Evolutionary conservation across 2,113 vertebrate genomes (phyloP).

Genomic region (Mustela nigripes): DNA sequence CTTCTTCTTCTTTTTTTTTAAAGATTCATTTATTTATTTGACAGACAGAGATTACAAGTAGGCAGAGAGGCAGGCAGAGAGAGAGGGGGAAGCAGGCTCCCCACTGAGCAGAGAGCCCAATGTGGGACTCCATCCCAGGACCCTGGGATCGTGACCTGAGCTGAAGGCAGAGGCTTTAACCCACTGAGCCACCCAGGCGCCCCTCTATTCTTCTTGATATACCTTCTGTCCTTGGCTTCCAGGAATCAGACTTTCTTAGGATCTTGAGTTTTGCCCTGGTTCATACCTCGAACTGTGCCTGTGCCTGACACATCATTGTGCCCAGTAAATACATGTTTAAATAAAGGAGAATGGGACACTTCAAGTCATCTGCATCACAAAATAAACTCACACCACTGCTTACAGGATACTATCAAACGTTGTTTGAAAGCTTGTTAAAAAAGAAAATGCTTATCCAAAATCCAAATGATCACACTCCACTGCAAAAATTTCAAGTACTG

Average conservation of each 20-base stretch:
- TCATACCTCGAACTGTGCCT: neutral
- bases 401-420: neutral
- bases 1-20: neutral
- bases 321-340: neutral
- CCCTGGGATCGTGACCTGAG: too few relatives aligned
- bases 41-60: too few relatives aligned
- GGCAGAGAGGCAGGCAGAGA: too few relatives aligned
- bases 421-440: neutral
- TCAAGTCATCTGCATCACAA: neutral
- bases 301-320: neutral
- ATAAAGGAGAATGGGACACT: neutral
- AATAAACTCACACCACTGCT: neutral
- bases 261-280: neutral
- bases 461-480: neutral
- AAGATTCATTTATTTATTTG: too few relatives aligned
- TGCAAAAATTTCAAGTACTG: neutral
- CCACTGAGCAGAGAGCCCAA: too few relatives aligned
- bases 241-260: neutral
- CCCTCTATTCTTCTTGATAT: neutral
- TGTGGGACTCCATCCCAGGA: too few relatives aligned
- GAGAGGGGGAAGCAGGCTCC: too few relatives aligned
- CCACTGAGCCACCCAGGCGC: too few relatives aligned
- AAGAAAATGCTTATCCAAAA: neutral
- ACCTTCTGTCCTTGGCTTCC: neutral
- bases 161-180: too few relatives aligned